Percentiles rank a stretch among this genome's conserved stretches.
These are phyloP conservation scores for Knipowitschia caucasica DNA, from an alignment of 2,797 vertebrate species.

Conservation along the genomic window DNA sequence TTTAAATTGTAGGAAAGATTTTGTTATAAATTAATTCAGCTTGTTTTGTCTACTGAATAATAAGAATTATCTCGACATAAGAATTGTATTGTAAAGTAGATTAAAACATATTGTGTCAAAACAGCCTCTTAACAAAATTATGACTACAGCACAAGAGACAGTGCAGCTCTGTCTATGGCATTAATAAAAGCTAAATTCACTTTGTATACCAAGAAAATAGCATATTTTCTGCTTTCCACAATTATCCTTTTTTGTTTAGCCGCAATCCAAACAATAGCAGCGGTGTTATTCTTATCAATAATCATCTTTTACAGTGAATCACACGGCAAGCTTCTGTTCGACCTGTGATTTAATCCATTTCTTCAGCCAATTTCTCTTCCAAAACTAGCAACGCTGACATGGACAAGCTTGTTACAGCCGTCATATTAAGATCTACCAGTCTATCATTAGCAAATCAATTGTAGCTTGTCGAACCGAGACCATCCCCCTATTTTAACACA, in stretches of 20 bases:
- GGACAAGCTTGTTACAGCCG: conserved; percentile 47
- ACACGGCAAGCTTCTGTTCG: conserved; percentile 47
- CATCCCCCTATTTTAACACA: conserved; percentile 45
- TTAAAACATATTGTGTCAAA: background rate
- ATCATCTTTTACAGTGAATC: conserved; percentile 52
- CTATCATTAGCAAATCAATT: conserved; percentile 71
- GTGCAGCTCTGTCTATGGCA: background rate
- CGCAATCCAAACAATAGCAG: conserved; percentile 29
- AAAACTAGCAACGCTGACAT: conserved; percentile 38
- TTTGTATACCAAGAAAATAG: conserved; percentile 17
- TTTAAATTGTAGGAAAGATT: background rate
- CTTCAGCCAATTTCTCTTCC: conserved; percentile 45
- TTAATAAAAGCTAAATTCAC: conserved; percentile 18
- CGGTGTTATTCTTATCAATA: conserved; percentile 53
- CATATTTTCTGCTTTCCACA: conserved; percentile 22
- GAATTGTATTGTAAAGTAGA: background rate
- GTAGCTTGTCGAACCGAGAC: conserved; percentile 40
- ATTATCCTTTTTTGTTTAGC: conserved; percentile 31
- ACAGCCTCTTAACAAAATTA: background rate
- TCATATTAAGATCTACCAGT: conserved; percentile 53
- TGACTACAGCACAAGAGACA: background rate
- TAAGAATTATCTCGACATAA: background rate
- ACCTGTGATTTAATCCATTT: conserved; percentile 62
- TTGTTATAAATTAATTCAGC: background rate
- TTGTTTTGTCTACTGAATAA: background rate